Base-by-base conservation (phyloP, 2,113 vertebrate species). In the Calyptommatus sinebrachiatus region DNA sequence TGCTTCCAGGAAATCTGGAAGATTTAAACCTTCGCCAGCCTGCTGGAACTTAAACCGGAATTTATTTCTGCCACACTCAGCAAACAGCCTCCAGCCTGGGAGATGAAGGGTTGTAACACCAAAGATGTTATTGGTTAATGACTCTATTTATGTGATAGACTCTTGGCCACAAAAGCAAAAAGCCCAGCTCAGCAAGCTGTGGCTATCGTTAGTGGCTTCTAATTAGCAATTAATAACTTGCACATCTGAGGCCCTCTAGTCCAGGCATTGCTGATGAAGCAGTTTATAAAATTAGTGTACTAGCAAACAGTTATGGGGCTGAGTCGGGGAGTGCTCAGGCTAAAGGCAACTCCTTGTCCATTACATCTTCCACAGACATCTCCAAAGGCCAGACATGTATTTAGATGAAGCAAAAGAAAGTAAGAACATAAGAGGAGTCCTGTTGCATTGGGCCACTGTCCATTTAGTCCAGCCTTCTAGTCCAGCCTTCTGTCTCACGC, bases 191-290 rank as follows among this genome's bases (percentile, higher is more conserved):
- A 81, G 73, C 79, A 81, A 62, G n/a, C 21, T 26, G n/a, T 24
- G 21, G 26, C 50, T 20, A 26, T 53, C 7, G 46, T 61, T 81
- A 31, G 65, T 76, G 73, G 73, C 65, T 76, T 75, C 75, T 81
- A 81, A 81, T 76, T 70, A 76, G n/a, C 35, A 76, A 81, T 81
- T 76, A 76, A 81, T 81, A 81, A 70, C 41, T 70, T 70, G 46
- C 28, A 60, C 16, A n/a, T 57, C 66, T 28, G 12, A 28, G 72
- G 53, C 29, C 8, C 35, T 26, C 11, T 28, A 21, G 46, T 8
- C 11, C 28, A 48, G 21, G 53, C 35, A 62, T 76, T 81, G 73
- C 73, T 81, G 79, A 81, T 7, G 0, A 53, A 35, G 24, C 73
- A 70, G n/a, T 48, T 70, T 70, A 70, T 16, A 76, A 70, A 68